Evolutionary conservation across 1,140 invertebrate species (phyloP), one percentile per base, ranked within the genome.

Genomic region (Drosophila sproati): DNA sequence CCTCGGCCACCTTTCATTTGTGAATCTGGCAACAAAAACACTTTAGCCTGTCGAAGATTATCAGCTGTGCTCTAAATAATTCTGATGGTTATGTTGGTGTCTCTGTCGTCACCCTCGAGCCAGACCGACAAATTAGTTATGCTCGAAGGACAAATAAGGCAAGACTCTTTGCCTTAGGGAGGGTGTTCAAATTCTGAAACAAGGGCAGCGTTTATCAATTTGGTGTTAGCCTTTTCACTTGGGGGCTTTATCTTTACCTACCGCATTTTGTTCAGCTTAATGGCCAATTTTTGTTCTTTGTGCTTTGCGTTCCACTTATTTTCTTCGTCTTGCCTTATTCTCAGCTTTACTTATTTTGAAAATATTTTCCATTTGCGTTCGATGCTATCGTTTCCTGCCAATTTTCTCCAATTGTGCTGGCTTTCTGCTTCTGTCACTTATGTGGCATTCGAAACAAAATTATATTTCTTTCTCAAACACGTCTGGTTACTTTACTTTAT

Each of bases 141-240:
- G 20, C 20, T 20, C 20, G 20, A 20, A 20, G 20, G 20, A 20
- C 20, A 20, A 20, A 20, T 20, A 20, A 20, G 20, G 1, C 20
- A 20, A 20, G 20, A 20, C 20, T 20, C 20, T 20, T 20, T 20
- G 20, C 20, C 20, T 20, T 20, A 60, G 50, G 48, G 57, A 72
- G 57, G 37, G 50, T 54, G 41, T 34, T 51, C 60, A 71, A 54
- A 48, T 55, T 68, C 67, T 57, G 12, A 78, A 73, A 82, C 70
- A 83, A 82, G 77, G 77, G 77, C 56, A 73, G 35, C 81, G 61
- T 80, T 77, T 85, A 83, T 83, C 77, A 85, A 83, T 85, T 83
- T 83, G 66, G 61, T 77, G 81, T 85, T 83, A 61, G 75, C 81
- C 77, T 80, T 85, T 63, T 71, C 61, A 63, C 61, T 71, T 60